These are phyloP conservation scores for Drusus annulatus DNA, from an alignment of 1,140 invertebrate genomes.

Conservation along the genomic window DNA sequence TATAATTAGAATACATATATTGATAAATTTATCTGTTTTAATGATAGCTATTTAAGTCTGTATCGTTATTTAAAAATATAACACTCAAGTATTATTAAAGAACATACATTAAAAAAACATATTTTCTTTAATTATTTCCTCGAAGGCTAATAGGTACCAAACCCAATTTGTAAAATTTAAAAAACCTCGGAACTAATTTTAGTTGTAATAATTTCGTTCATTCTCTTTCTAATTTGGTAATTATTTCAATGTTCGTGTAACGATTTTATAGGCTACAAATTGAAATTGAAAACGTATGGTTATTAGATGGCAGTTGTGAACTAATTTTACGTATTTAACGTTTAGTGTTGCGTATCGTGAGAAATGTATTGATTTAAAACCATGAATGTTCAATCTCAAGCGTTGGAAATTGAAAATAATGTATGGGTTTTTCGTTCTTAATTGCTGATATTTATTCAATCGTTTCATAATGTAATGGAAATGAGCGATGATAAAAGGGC, in stretches of 20 bases:
- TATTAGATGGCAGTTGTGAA: not conserved
- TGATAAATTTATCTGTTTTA: too few relatives aligned
- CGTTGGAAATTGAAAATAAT: not conserved
- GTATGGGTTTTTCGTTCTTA: not conserved
- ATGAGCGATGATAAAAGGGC: not conserved
- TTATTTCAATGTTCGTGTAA: not conserved
- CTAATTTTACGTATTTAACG: not conserved
- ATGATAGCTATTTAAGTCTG: too few relatives aligned
- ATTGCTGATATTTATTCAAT: not conserved
- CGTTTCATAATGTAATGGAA: not conserved
- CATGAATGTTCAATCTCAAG: conserved; percentile 33
- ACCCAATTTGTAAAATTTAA: not conserved
- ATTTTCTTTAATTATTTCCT: too few relatives aligned
- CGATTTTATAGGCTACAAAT: not conserved
- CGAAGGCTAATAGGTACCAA: too few relatives aligned
- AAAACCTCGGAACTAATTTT: not conserved
- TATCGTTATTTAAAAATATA: too few relatives aligned
- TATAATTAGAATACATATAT: too few relatives aligned
- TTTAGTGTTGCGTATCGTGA: not conserved
- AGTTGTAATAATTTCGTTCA: not conserved
- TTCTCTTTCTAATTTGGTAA: not conserved
- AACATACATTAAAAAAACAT: too few relatives aligned
- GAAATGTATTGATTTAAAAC: conserved; percentile 40
- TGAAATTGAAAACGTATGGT: not conserved
- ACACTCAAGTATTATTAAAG: too few relatives aligned